Evolutionary conservation across 1,140 invertebrate genomes (phyloP).

Genomic region (Sycophaga agraensis): DNA sequence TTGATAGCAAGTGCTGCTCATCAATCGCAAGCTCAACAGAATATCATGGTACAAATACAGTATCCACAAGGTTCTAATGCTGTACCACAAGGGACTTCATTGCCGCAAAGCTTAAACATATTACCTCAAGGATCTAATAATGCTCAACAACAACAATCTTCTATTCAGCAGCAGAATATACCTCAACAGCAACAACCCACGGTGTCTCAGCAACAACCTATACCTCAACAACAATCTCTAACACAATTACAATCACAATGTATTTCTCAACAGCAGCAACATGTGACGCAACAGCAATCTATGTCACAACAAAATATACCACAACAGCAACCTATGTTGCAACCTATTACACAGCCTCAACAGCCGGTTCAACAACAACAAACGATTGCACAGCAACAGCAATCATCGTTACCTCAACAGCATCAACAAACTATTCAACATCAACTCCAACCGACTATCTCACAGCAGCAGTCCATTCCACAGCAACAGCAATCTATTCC

Average conservation of each 20-base stretch:
- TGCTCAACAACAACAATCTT: slow-evolving; percentile 37
- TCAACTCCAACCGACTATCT: slow-evolving; percentile 13
- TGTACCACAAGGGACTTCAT: slow-evolving; percentile 38
- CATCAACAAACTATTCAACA: slow-evolving; percentile 30
- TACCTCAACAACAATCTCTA: slow-evolving; percentile 45
- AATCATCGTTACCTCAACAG: slow-evolving; percentile 52
- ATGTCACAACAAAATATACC: slow-evolving; percentile 33
- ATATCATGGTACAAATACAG: slow-evolving; percentile 48
- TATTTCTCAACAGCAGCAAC: slow-evolving; percentile 38
- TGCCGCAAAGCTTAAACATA: slow-evolving; percentile 38
- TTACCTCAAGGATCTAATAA: slow-evolving; percentile 35
- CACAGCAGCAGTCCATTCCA: slow-evolving; percentile 52
- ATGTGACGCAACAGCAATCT: slow-evolving; percentile 44
- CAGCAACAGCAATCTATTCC: slow-evolving; percentile 35
- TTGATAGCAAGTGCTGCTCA: slow-evolving; percentile 39
- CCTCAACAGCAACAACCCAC: slow-evolving; percentile 44
- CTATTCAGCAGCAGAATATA: slow-evolving; percentile 39
- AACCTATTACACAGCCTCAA: too few relatives aligned
- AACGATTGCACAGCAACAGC: slow-evolving; percentile 37
- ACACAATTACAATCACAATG: slow-evolving; percentile 33
- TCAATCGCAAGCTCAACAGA: slow-evolving; percentile 45
- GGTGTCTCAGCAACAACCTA: slow-evolving; percentile 48
- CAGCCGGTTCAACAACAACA: slow-evolving; percentile 38
- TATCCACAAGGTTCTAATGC: slow-evolving; percentile 43
- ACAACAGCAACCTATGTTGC: slow-evolving; percentile 4